A percentile compares a stretch with the other conserved stretches of the same genome.
Evolutionary conservation across 2,888 invertebrate species (phyloP).

Genomic region (Gibbula magus): DNA sequence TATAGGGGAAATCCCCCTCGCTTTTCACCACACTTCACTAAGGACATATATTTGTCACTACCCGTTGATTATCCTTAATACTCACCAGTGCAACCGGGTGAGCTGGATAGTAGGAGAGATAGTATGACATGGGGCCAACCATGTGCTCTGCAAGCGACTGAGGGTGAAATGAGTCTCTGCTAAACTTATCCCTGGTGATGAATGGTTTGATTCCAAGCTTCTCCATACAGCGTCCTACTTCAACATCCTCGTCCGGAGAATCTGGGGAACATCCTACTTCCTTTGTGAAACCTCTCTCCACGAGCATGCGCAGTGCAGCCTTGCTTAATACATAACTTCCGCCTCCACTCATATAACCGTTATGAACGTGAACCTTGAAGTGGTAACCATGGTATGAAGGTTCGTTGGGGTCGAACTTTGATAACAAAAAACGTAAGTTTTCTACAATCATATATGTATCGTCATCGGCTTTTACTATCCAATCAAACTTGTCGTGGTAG

Average conservation of each 20-base stretch:
- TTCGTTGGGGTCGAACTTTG: constrained; percentile 83
- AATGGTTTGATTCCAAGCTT: constrained; percentile 89
- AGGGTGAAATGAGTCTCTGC: constrained; percentile 93
- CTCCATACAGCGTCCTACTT: constrained; percentile 92
- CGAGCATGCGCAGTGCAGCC: constrained; percentile 84
- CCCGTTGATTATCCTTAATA: not conserved
- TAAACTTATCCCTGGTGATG: constrained; percentile 88
- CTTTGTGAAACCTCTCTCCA: constrained; percentile 81
- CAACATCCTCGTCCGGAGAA: constrained; percentile 89
- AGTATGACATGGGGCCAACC: constrained; percentile 45
- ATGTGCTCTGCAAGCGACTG: constrained; percentile 80
- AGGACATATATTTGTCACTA: too few species aligned
- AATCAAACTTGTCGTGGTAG: constrained; percentile 87
- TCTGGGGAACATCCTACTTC: constrained; percentile 79
- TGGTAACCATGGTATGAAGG: constrained; percentile 85
- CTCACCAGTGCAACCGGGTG: constrained; percentile 44
- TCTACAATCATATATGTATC: constrained; percentile 97
- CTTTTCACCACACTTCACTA: too few species aligned
- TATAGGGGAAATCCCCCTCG: too few species aligned
- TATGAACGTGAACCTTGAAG: constrained; percentile 58
- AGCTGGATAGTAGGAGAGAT: constrained; percentile 44
- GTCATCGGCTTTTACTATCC: constrained; percentile 98
- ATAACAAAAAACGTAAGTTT: constrained; percentile 91
- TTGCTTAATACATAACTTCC: constrained; percentile 88
- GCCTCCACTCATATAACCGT: constrained; percentile 77